phyloP scores from a whole-genome alignment of 2,113 vertebrate genomes.

The Malurus alboscapulatus region DNA sequence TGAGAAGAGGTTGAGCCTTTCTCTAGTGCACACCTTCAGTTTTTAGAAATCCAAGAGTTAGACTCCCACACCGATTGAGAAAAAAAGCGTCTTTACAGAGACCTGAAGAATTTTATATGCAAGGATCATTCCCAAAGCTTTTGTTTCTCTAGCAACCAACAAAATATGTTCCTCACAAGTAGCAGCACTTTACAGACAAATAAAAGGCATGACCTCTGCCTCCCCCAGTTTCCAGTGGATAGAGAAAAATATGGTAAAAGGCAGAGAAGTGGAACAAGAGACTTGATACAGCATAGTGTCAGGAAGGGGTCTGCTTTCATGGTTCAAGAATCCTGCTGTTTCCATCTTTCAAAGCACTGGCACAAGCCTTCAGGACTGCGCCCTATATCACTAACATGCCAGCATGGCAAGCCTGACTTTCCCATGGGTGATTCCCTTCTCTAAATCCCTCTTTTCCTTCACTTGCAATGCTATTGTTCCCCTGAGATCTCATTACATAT shows the following conservation, averaged over 20 bases:
- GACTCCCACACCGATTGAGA: neutral
- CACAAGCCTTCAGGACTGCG: neutral
- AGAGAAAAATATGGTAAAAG: neutral
- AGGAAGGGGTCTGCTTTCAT: neutral
- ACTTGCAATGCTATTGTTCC: neutral
- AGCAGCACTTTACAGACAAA: neutral
- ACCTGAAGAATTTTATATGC: neutral
- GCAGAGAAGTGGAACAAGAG: neutral
- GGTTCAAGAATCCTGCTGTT: neutral
- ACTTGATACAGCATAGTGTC: neutral
- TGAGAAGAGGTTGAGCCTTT: neutral
- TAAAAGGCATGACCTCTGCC: neutral
- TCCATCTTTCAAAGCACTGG: neutral
- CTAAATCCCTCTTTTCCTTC: neutral
- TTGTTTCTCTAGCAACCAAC: neutral
- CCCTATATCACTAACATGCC: neutral
- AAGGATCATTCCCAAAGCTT: neutral
- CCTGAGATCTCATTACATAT: neutral
- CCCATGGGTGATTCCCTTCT: neutral
- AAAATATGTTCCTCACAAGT: neutral
- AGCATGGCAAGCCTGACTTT: neutral
- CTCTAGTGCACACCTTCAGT: rapidly evolving
- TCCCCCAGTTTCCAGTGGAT: neutral
- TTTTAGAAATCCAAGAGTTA: neutral
- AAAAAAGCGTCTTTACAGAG: neutral